phyloP scores from a whole-genome alignment of 2,113 vertebrate species.

The Ochotona curzoniae region DNA sequence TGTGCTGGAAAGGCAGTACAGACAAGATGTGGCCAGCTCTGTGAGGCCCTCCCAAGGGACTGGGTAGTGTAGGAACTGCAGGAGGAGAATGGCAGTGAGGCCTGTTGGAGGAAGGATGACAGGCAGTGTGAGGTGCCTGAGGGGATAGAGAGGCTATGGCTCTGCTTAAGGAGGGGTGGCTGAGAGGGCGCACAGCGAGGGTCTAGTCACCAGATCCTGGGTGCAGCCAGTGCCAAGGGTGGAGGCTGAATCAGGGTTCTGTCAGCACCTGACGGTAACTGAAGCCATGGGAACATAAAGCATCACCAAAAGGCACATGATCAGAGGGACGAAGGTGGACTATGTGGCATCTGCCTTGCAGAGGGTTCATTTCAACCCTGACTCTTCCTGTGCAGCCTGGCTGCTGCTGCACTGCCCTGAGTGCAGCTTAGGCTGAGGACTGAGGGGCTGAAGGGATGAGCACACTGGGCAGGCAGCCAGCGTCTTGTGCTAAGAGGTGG shows the following conservation, averaged over 20 bases:
- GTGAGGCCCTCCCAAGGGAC: background rate
- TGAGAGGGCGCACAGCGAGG: background rate
- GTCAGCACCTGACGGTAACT: background rate
- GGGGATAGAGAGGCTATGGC: background rate
- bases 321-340: constrained; percentile 1
- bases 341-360: background rate
- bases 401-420: background rate
- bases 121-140: background rate
- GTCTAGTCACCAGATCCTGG: background rate
- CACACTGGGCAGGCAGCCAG: too few species aligned
- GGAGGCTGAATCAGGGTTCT: background rate
- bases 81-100: background rate
- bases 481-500: too few species aligned
- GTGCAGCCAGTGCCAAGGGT: background rate
- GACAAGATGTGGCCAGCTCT: background rate
- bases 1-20: background rate
- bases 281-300: background rate
- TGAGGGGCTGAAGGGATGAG: background rate
- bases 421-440: background rate
- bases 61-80: background rate
- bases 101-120: background rate
- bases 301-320: background rate
- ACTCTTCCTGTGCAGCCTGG: background rate
- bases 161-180: background rate
- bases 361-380: background rate